These are phyloP conservation scores for Ennomos erosarius DNA, from an alignment of 2,888 invertebrate species.

Conservation along the genomic window DNA sequence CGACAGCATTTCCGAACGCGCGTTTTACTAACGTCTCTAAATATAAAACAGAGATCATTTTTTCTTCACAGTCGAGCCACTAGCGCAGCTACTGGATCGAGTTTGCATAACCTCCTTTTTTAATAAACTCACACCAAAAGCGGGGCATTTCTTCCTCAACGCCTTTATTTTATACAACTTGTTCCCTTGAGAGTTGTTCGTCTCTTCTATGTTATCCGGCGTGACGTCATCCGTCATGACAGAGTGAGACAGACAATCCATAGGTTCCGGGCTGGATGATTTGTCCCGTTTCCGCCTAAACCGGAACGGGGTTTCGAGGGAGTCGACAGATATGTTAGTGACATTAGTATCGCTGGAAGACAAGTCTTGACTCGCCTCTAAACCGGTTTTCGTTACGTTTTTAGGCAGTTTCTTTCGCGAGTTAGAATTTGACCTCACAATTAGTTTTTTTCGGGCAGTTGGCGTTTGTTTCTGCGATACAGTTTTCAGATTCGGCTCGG, in stretches of 20 bases:
- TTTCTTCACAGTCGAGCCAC: slow-evolving; percentile 75
- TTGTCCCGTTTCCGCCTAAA: slow-evolving; percentile 79
- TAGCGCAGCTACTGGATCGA: slow-evolving; percentile 75
- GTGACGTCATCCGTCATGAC: slow-evolving; percentile 76
- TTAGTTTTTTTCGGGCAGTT: slow-evolving; percentile 69
- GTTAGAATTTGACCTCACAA: slow-evolving; percentile 74
- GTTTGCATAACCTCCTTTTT: slow-evolving; percentile 80
- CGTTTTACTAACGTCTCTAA: slow-evolving; percentile 42
- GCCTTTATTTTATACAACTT: slow-evolving; percentile 82
- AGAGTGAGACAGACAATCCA: slow-evolving; percentile 75
- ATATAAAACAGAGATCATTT: slow-evolving; percentile 72
- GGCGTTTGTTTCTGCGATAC: slow-evolving; percentile 57
- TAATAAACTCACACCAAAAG: slow-evolving; percentile 69
- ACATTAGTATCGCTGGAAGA: slow-evolving; percentile 82
- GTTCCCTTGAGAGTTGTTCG: slow-evolving; percentile 79
- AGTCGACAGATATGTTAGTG: slow-evolving; percentile 79
- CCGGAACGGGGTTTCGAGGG: slow-evolving; percentile 75
- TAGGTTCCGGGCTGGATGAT: slow-evolving; percentile 76
- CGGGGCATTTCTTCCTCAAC: slow-evolving; percentile 75
- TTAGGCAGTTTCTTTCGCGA: slow-evolving; percentile 77
- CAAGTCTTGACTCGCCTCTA: slow-evolving; percentile 72
- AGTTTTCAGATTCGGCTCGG: slow-evolving; percentile 72
- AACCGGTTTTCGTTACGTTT: slow-evolving; percentile 55
- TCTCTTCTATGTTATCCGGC: slow-evolving; percentile 76
- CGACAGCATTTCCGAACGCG: too few relatives aligned